Base-by-base conservation (phyloP, 2,797 vertebrate genomes). In the Rhinella marina region DNA sequence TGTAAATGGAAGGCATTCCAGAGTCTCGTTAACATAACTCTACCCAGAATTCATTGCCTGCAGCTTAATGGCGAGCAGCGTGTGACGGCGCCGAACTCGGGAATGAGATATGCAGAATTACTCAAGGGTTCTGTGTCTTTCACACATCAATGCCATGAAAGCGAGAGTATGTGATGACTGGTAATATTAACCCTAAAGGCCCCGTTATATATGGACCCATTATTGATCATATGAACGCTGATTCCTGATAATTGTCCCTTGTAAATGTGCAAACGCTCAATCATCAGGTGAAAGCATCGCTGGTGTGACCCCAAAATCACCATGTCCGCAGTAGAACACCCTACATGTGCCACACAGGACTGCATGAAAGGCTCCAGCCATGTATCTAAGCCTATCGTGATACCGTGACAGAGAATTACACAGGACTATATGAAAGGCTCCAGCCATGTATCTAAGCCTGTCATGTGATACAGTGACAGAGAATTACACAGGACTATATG, bases 131-230 rank as follows among this genome's bases (percentile, higher is more conserved):
- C 56, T 41, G 6, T 27, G 68, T 75, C 82, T 84, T 84, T 76
- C 82, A 84, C 82, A 84, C 82, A 76, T 84, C 54, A 62, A 50
- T 76, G 70, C 82, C 82, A 84, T 8, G 82, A 27, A 1, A 25
- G 56, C 23, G 54, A 61, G 27, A 17, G 72, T 48, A 76, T 27
- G 32, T 59, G 52, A 76, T 32, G n/a, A 59, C 56, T 3, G 23
- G 13, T 12, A 27, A 32, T 29, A 59, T 50, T 32, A 27, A n/a
- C 52, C 27, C 54, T 11, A 1, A 14, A 23, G 19, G 66, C 11
- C 61, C 10, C 2, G 9, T 16, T 9, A 7, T 13, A 32, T 3
- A 32, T 32, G 32, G 32, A 32, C 32, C 32, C 1, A 32, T 1
- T 32, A 32, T 32, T 41, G 41, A 41, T 41, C 41, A 6, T 41